Evolutionary conservation across 2,797 vertebrate species (phyloP).

Genomic region (Megalops cyprinoides): DNA sequence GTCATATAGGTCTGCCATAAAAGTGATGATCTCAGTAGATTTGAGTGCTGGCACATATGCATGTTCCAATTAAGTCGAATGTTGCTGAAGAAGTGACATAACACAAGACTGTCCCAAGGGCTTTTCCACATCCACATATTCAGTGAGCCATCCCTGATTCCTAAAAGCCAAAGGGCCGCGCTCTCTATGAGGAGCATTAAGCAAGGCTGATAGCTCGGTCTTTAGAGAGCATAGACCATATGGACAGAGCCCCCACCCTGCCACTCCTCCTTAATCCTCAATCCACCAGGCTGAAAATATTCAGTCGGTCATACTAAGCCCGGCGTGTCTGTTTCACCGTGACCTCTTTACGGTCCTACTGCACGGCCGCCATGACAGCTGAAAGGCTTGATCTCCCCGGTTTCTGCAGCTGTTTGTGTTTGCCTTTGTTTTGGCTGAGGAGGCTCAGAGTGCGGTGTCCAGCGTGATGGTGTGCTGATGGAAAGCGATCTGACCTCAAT

Average conservation of each 20-base stretch:
- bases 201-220: not conserved
- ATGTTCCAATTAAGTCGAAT: too few species aligned
- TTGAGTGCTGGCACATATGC: too few species aligned
- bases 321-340: constrained; percentile 28
- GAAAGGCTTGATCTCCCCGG: too few species aligned
- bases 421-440: not conserved
- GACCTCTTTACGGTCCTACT: constrained; percentile 28
- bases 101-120: not conserved
- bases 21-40: too few species aligned
- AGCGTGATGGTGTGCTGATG: not conserved
- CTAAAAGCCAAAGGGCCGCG: not conserved
- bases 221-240: not conserved
- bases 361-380: too few species aligned
- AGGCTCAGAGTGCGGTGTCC: not conserved
- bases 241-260: constrained; percentile 16
- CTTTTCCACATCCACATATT: not conserved
- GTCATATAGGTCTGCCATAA: too few species aligned
- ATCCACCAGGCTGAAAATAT: constrained; percentile 22
- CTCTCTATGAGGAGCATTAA: not conserved
- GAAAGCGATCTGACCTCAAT: not conserved
- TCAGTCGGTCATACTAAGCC: constrained; percentile 31
- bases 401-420: too few species aligned
- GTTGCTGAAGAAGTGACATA: not conserved
- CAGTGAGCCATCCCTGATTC: constrained; percentile 1
- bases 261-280: constrained; percentile 47